Base-by-base conservation (phyloP, 2,888 invertebrate species). In the Catocala fraxini region DNA sequence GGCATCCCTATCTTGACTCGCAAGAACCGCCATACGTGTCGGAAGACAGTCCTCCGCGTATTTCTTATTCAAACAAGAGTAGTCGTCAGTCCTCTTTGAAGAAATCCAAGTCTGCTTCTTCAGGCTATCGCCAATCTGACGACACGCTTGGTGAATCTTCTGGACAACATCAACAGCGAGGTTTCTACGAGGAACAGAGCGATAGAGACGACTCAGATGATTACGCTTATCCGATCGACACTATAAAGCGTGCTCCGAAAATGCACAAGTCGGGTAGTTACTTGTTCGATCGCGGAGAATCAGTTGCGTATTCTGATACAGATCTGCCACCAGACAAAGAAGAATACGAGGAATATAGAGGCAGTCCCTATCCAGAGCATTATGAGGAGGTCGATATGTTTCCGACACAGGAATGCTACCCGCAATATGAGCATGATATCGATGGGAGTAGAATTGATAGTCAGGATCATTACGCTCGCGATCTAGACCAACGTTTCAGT, bases 81-180 rank as follows among this genome's bases (percentile, higher is more conserved):
- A 94, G 94, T 75, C 92, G 94, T 6, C 92, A 93, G 59, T 94
- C 94, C 0, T 94, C 94, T 55, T 79, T 94, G n/a, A 94, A 94
- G 72, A 89, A 83, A 62, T 85, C 84, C 2, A 94, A 94, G 71
- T 90, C 90, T 13, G 64, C 87, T 47, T 25, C 25, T 25, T 70
- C 86, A n/a, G 80, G 80, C 9, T 89, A 89, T 74, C 89, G 91
- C n/a, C 89, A 89, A 70, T 73, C 86, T 10, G 92, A 92, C 6
- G 93, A 93, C 13, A 86, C 86, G 53, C 62, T 88, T 7, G 91
- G 90, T 4, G 93, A 93, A 62, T 66, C 91, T 0, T 89, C 92
- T 6, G 89, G 89, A 7, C 90, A 89, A 58, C 88, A 87, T 48
- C 88, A 87, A 57, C 82, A 85, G 65, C 75, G 87, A 33, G 84